A percentile compares a stretch with the other conserved stretches of the same genome.
Evolutionary conservation across 2,888 invertebrate species (phyloP).

Genomic region (Macrophya annulata): DNA sequence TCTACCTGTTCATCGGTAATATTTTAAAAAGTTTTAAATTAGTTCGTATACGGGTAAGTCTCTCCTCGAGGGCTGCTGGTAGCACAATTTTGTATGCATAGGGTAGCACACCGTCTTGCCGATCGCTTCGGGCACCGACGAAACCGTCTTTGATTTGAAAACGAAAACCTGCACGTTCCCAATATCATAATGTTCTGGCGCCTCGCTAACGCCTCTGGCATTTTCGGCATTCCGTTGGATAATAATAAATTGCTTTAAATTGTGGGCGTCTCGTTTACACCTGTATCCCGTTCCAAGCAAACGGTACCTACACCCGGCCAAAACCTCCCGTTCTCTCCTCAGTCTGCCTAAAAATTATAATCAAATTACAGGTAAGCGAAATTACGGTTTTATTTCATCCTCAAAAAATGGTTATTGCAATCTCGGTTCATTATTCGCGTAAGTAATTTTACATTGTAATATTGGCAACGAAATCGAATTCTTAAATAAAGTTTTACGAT

Average conservation of each 20-base stretch:
- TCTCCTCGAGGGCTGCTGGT: conserved; percentile 71
- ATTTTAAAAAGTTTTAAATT: conserved; percentile 52
- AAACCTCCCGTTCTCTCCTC: neutral
- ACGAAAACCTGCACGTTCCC: conserved; percentile 67
- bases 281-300: conserved; percentile 57
- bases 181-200: conserved; percentile 68
- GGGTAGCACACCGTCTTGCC: conserved; percentile 73
- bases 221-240: conserved; percentile 42
- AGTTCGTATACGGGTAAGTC: conserved; percentile 44
- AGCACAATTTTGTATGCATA: conserved; percentile 79
- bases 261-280: conserved; percentile 66
- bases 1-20: neutral
- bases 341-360: neutral
- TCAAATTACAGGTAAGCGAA: neutral
- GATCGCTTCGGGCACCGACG: conserved; percentile 65
- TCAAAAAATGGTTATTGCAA: neutral
- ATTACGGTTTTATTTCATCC: neutral
- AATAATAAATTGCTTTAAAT: conserved; percentile 56
- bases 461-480: neutral
- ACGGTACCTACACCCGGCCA: neutral
- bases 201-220: conserved; percentile 39
- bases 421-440: neutral
- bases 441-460: neutral
- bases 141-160: conserved; percentile 67
- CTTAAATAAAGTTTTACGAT: neutral